These are phyloP conservation scores for Ornithorhynchus anatinus DNA, from an alignment of 2,113 vertebrate species.

Conservation along the genomic window DNA sequence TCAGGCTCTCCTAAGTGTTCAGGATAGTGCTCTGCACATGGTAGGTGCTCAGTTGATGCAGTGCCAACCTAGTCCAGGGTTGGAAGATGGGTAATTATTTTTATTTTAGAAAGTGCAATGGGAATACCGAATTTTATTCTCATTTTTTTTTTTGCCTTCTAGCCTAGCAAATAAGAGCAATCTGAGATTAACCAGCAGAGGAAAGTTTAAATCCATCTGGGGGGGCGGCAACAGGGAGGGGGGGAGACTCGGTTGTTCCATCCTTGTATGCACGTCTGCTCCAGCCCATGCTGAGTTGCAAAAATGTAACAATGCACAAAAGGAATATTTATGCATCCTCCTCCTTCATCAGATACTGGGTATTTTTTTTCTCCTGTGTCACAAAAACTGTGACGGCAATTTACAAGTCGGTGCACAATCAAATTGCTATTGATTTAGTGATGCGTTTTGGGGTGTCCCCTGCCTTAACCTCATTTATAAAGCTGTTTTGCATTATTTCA, in stretches of 20 bases:
- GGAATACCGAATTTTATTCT: conserved; percentile 22
- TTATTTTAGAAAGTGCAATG: conserved; percentile 35
- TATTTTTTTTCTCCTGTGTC: conserved; percentile 64
- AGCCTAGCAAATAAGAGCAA: conserved; percentile 38
- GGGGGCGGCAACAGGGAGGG: background rate
- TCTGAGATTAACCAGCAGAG: conserved; percentile 17
- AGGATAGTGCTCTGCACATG: too few relatives aligned
- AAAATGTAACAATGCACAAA: conserved; percentile 52
- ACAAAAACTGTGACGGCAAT: conserved; percentile 71
- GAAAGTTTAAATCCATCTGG: conserved; percentile 41
- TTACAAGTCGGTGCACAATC: conserved; percentile 75
- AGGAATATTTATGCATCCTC: conserved; percentile 66
- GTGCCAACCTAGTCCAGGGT: too few relatives aligned
- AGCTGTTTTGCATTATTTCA: conserved; percentile 80
- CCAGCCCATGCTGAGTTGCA: conserved; percentile 61
- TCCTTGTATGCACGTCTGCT: conserved; percentile 53
- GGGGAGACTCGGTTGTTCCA: conserved; percentile 35
- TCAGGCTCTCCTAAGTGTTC: too few relatives aligned
- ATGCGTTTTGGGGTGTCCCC: conserved; percentile 75
- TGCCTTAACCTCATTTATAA: conserved; percentile 80
- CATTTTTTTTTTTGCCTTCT: too few relatives aligned
- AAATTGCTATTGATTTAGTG: conserved; percentile 77
- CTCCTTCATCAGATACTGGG: conserved; percentile 51
- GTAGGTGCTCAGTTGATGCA: too few relatives aligned
- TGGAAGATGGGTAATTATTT: conserved; percentile 23